Conservation (phyloP, 2,113 vertebrate species). For the Paradoxurus hermaphroditus region DNA sequence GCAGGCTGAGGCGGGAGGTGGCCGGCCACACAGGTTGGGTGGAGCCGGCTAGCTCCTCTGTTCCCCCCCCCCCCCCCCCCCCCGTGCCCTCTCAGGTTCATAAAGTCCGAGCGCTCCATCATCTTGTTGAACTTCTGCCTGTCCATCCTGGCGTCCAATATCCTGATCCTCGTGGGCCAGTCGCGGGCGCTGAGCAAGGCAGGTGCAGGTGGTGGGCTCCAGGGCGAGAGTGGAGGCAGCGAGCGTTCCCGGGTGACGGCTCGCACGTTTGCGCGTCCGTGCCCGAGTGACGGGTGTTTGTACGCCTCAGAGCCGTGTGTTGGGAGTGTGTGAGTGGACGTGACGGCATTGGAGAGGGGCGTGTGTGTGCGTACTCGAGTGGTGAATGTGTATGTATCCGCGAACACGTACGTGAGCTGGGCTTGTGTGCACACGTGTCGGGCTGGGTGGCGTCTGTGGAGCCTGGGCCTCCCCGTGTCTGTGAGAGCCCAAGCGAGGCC, state of each 20-base stretch:
- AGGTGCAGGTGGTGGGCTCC: conserved; percentile 60
- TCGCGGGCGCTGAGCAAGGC: conserved; percentile 99
- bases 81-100: conserved; percentile 86
- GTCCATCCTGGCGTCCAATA: conserved; percentile 97
- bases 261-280: background rate
- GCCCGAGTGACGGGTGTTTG: background rate
- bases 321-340: background rate
- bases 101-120: conserved; percentile 97
- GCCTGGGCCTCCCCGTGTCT: background rate
- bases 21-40: background rate
- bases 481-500: background rate
- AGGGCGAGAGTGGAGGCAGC: background rate
- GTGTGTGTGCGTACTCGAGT: background rate
- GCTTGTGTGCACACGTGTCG: background rate
- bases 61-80: background rate
- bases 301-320: background rate
- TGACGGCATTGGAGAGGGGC: background rate
- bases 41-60: background rate
- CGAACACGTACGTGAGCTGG: background rate
- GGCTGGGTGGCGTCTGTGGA: background rate
- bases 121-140: conserved; percentile 98
- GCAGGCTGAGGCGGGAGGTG: background rate
- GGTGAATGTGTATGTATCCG: background rate
- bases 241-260: background rate
- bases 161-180: conserved; percentile 98